Base-by-base conservation (phyloP, 2,888 invertebrate species). In the Cryptus armator region DNA sequence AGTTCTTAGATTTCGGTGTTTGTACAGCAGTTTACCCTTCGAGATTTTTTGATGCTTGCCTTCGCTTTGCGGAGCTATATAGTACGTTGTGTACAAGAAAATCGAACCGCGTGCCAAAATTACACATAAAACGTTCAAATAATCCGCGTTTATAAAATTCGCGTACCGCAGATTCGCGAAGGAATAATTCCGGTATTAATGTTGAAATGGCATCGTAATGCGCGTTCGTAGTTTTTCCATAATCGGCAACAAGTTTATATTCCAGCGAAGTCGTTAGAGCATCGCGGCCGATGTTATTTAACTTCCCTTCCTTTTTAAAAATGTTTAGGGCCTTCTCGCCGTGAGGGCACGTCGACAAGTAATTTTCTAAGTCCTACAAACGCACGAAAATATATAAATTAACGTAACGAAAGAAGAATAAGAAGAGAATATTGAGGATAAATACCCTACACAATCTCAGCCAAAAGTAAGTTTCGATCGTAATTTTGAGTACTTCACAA, bases 21-120 rank as follows among this genome's bases (percentile, higher is more conserved):
- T 59, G 12, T 66, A 16, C 43, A 6, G 14, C 66, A 37, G 19
- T 59, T 59, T 29, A 2, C 56, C 56, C 9, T 59, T 59, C 10
- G 56, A 59, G 2, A 59, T 59, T 29, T 59, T 59, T 24, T 59
- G 56, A 1, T 24, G 2, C 1, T 59, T 59, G 12, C 56, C 24
- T 24, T 59, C 12, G 10, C 24, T 29, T 3, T 59, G 24, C 7
- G 56, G 56, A 24, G 56, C 24, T 10, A 59, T 24, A 9, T 59
- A 59, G 7, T 59, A 59, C 1, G 56, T 82, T 77, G 12, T 77
- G 24, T n/a, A 37, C 5, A n/a, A 48, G 24, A n/a, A 43, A 66
- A 14, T 43, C 0, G 4, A 43, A 37, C 16, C n/a, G 1, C 5
- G 10, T 44, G 10, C 4, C 3, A 66, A 29, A 24, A 24, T 24